Conservation (phyloP, 2,797 vertebrate genomes). For the Dipus sagitta region DNA sequence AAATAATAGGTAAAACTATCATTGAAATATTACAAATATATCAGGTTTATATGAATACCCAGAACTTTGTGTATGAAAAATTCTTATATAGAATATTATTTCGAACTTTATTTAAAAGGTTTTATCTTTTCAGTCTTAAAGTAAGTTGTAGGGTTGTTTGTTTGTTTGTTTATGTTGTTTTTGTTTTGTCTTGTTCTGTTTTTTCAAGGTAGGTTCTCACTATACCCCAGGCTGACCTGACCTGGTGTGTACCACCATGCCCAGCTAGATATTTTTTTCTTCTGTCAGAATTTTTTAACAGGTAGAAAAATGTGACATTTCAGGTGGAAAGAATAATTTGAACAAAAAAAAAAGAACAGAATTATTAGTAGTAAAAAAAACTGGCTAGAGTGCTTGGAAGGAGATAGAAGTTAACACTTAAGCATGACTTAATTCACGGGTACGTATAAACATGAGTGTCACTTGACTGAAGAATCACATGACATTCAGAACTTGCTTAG, state of each 20-base stretch:
- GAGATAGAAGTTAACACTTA: background rate
- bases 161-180: too few species aligned
- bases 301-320: background rate
- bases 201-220: too few species aligned
- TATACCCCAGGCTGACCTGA: too few species aligned
- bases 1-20: background rate
- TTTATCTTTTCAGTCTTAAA: background rate
- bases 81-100: background rate
- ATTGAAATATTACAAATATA: slow-evolving; percentile 3
- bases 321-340: background rate
- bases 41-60: background rate
- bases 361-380: background rate
- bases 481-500: background rate
- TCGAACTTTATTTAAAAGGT: slow-evolving; percentile 4
- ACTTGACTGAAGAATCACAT: background rate
- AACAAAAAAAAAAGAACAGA: background rate
- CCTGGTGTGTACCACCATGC: too few species aligned
- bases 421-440: background rate
- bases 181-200: too few species aligned
- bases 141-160: background rate
- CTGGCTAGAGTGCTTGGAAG: background rate
- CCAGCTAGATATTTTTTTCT: too few species aligned
- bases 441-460: background rate
- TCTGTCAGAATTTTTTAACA: background rate
- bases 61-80: background rate